A percentile compares a stretch with the other conserved stretches of the same genome.
Evolutionary conservation across 2,888 invertebrate species (phyloP).

Genomic region (Ommatoiulus sabulosus): DNA sequence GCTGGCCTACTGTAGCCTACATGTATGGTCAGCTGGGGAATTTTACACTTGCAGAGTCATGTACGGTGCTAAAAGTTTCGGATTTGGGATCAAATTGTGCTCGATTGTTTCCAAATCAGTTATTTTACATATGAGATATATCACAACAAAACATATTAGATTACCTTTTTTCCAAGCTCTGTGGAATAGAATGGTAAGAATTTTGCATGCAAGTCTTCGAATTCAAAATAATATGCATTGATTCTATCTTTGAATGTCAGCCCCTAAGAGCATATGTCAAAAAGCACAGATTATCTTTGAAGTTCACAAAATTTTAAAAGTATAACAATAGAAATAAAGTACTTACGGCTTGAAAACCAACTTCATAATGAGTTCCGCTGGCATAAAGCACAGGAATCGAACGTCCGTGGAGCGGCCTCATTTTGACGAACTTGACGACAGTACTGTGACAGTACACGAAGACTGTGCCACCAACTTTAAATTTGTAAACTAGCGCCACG

Average conservation of each 20-base stretch:
- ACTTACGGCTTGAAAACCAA: slow-evolving; percentile 33
- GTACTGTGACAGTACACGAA: no score
- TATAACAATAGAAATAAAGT: neutral
- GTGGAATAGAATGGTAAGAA: slow-evolving; percentile 51
- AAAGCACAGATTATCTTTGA: no score
- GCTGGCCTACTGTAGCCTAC: no score
- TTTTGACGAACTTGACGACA: neutral
- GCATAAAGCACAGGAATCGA: slow-evolving; percentile 39
- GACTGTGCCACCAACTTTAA: no score
- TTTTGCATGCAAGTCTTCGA: slow-evolving; percentile 75
- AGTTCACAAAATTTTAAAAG: neutral
- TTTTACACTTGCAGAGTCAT: no score
- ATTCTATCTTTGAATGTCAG: slow-evolving; percentile 81
- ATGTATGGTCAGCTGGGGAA: no score
- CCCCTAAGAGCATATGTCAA: slow-evolving; percentile 73
- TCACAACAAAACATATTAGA: neutral
- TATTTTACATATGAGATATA: no score
- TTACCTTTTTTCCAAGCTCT: slow-evolving; percentile 50
- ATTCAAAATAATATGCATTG: slow-evolving; percentile 75
- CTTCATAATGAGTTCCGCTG: slow-evolving; percentile 50
- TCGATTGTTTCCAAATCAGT: no score
- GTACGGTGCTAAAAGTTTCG: no score
- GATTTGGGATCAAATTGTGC: no score
- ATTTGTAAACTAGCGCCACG: no score
- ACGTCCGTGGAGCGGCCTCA: neutral